Conservation (phyloP, 1,140 invertebrate species). For the Drosophila teissieri region DNA sequence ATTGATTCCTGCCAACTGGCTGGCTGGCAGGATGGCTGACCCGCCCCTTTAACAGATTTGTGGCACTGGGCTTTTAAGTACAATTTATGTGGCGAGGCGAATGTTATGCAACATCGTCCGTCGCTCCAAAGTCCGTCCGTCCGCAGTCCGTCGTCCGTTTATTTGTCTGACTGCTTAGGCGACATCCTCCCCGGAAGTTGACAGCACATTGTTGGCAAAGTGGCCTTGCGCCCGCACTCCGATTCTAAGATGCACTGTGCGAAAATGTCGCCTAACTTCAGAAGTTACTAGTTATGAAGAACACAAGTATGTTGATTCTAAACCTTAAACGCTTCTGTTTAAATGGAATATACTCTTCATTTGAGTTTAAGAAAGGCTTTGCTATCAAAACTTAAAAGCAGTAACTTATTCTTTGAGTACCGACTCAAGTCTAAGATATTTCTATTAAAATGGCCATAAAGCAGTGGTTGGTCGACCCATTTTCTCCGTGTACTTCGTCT, state of each 20-base stretch:
- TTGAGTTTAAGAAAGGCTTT: not conserved
- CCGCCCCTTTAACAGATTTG: constrained; percentile 61
- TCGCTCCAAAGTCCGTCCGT: constrained; percentile 12
- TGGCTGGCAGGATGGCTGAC: not conserved
- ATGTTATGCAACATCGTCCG: constrained; percentile 70
- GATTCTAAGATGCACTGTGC: constrained; percentile 4
- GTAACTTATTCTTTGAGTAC: not conserved
- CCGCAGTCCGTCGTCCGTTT: constrained; percentile 55
- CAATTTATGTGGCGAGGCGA: constrained; percentile 83
- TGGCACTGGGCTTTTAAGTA: constrained; percentile 80
- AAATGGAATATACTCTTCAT: too few relatives aligned
- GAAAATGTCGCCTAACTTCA: not conserved
- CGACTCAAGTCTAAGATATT: too few relatives aligned
- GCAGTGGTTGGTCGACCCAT: not conserved
- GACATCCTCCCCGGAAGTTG: constrained; percentile 80
- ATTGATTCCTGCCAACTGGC: constrained; percentile 40
- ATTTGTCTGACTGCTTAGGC: constrained; percentile 81
- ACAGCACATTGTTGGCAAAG: constrained; percentile 83
- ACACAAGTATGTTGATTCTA: too few relatives aligned
- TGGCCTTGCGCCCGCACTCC: constrained; percentile 75
- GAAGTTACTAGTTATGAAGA: too few relatives aligned
- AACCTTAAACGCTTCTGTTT: too few relatives aligned
- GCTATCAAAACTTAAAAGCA: too few relatives aligned
- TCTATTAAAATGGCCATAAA: not conserved
- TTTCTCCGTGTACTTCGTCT: constrained; percentile 28